Base-by-base conservation (phyloP, 2,797 vertebrate genomes). In the Spheniscus humboldti region DNA sequence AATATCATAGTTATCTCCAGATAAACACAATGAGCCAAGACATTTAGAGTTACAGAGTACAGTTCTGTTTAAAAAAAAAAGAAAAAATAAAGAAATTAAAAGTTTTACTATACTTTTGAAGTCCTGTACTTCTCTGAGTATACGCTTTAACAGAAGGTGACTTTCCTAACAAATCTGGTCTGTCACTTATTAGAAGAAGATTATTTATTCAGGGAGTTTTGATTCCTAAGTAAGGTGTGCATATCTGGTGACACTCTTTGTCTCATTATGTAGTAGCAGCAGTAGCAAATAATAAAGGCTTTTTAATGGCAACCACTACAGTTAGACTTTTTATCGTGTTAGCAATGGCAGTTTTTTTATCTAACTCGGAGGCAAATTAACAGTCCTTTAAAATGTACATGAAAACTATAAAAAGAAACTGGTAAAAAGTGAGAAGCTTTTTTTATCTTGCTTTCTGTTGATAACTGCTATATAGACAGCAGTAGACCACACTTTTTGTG, bases 321-420 rank as follows among this genome's bases (percentile, higher is more conserved):
- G 74, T 71, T 94, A 89, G 55, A 82, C 47, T 85, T 95, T 90
- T 94, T 77, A 80, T 84, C 60, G 27, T 66, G 33, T 83, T 94
- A 76, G 83, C 84, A 93, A 60, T 88, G 86, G 73, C 73, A 79
- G 35, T 1, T 62, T 81, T 68, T 94, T 78, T 28, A 56, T 87
- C 43, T 41, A 31, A 59, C 56, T 90, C 0, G 1, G 5, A 88
- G 64, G 48, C 68, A 80, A 83, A 94, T 81, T 94, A 96, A 60
- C 37, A 66, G 45, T 56, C 35, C 47, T 91, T 86, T 74, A 90
- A 91, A 88, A 91, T 87, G 64, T 66, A 92, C 53, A 28, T 6
- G 18, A 76, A 87, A 78, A 60, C 71, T 90, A 55, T 37, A 48
- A 72, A 90, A 95, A 92, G 37, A 66, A 88, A 80, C 33, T 79